phyloP scores from a whole-genome alignment of 2,888 invertebrate genomes.

The Epinotia nisella region DNA sequence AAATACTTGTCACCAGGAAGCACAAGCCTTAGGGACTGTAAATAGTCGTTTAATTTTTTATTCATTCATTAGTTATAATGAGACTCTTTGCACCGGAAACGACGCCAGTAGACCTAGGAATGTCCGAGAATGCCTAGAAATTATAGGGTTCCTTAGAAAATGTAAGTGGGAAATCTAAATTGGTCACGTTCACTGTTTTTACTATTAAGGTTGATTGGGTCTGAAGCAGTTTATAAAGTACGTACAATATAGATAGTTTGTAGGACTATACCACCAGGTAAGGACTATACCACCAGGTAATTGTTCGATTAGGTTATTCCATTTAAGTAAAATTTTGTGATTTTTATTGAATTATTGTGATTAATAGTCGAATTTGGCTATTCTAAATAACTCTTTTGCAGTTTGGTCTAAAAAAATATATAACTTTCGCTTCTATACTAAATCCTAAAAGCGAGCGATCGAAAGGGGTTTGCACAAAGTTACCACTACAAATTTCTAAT shows the following conservation, averaged over 20 bases:
- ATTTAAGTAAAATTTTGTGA: too few species aligned
- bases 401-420: too few species aligned
- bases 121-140: conserved; percentile 19
- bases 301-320: too few species aligned
- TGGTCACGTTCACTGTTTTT: conserved; percentile 25
- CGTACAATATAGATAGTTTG: background rate
- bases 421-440: too few species aligned
- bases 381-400: too few species aligned
- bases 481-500: too few species aligned
- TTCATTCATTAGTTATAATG: conserved; percentile 35
- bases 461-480: too few species aligned
- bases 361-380: too few species aligned
- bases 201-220: background rate
- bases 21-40: background rate
- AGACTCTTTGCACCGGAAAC: conserved; percentile 28
- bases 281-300: too few species aligned
- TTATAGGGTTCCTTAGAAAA: conserved; percentile 9
- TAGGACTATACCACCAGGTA: too few species aligned
- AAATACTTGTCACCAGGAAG: conserved; percentile 1
- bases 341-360: too few species aligned
- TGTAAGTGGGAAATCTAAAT: conserved; percentile 24
- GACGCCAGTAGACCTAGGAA: conserved; percentile 16
- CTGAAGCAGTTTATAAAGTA: background rate
- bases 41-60: conserved; percentile 20
- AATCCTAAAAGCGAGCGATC: too few species aligned